phyloP scores from a whole-genome alignment of 2,888 invertebrate genomes.

The Steinernema carpocapsae region DNA sequence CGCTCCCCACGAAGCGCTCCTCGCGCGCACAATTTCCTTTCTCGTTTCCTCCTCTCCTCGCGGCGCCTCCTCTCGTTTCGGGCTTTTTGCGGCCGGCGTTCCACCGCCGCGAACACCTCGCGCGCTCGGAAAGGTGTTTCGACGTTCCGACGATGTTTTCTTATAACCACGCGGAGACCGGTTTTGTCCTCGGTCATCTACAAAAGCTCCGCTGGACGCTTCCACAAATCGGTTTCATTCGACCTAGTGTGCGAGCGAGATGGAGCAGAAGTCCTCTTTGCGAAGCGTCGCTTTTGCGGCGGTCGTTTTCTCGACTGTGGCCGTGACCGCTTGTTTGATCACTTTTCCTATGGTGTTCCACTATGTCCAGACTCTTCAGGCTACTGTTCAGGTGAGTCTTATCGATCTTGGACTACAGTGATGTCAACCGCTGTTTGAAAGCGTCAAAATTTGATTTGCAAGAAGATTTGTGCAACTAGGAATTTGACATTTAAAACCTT shows the following conservation, averaged over 20 bases:
- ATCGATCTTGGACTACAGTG: too few species aligned
- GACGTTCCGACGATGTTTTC: background rate
- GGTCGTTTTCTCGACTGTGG: conserved; percentile 68
- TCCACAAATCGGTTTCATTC: conserved; percentile 19
- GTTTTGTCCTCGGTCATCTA: conserved; percentile 1
- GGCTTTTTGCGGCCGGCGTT: conserved; percentile 30
- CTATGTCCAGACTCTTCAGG: conserved; percentile 68
- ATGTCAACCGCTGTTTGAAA: too few species aligned
- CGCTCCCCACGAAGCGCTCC: background rate
- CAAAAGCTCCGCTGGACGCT: conserved; percentile 14
- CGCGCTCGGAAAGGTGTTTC: conserved; percentile 16
- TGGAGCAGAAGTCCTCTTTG: conserved; percentile 48
- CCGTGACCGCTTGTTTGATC: conserved; percentile 66
- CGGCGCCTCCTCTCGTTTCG: background rate
- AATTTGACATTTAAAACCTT: too few species aligned
- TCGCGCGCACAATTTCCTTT: background rate
- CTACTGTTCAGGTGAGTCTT: conserved; percentile 62
- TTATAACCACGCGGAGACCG: conserved; percentile 11
- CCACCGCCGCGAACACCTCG: conserved; percentile 25
- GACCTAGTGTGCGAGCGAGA: conserved; percentile 6
- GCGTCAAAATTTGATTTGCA: too few species aligned
- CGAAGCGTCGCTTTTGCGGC: conserved; percentile 67
- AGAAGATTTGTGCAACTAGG: too few species aligned
- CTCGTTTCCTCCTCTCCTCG: background rate
- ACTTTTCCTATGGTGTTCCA: conserved; percentile 68